phyloP scores from a whole-genome alignment of 2,888 invertebrate species.

The Xylophagus ater region DNA sequence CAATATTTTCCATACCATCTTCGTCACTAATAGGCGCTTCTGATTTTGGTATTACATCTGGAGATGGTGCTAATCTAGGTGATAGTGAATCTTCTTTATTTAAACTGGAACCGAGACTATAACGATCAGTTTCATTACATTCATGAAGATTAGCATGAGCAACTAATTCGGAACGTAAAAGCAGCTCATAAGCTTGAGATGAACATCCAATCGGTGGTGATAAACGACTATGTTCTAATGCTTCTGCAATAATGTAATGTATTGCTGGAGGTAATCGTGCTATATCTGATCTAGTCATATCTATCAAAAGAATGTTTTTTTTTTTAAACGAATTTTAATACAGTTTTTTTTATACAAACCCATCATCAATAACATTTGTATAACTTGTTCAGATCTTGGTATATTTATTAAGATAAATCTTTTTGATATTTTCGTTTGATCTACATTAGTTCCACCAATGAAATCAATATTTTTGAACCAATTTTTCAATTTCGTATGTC shows the following conservation, averaged over 20 bases:
- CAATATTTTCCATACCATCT: slow-evolving; percentile 49
- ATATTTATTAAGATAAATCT: slow-evolving; percentile 28
- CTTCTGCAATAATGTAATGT: slow-evolving; percentile 54
- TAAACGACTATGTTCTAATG: slow-evolving; percentile 55
- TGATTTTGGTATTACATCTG: slow-evolving; percentile 26
- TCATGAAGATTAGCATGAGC: slow-evolving; percentile 41
- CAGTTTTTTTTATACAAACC: slow-evolving; percentile 17
- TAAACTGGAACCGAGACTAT: slow-evolving; percentile 28
- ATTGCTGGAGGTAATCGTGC: slow-evolving; percentile 58
- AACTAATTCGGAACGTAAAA: slow-evolving; percentile 58
- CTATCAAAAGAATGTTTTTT: slow-evolving; percentile 12
- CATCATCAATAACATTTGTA: slow-evolving; percentile 35
- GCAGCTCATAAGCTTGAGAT: slow-evolving; percentile 52
- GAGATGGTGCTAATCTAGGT: slow-evolving; percentile 28
- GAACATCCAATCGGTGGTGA: slow-evolving; percentile 62
- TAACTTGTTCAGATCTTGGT: slow-evolving; percentile 30
- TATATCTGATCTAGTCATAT: slow-evolving; percentile 48
- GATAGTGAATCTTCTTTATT: slow-evolving; percentile 36
- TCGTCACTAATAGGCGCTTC: slow-evolving; percentile 30
- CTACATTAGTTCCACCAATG: slow-evolving; percentile 25
- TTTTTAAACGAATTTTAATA: slow-evolving; percentile 1
- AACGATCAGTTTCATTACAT: too few species aligned
- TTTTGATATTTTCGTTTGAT: slow-evolving; percentile 25
- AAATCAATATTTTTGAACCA: slow-evolving; percentile 34
- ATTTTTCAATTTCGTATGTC: slow-evolving; percentile 28